Conservation (phyloP, 1,140 invertebrate species). For the Latrodectus geometricus region DNA sequence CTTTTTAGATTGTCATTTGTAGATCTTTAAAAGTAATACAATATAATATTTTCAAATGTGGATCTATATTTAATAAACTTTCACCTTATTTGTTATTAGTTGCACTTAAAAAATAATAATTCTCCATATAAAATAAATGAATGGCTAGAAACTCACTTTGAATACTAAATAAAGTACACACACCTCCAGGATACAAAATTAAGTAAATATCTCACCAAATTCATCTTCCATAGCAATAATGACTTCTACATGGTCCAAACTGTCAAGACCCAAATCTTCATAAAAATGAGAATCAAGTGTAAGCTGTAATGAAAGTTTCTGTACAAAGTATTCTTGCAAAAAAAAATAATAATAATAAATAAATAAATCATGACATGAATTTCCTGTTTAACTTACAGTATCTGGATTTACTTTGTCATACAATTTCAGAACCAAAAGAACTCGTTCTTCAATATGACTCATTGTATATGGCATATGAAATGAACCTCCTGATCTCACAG, state of each 20-base stretch:
- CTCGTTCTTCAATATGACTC: slow-evolving; percentile 85
- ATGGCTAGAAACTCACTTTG: neutral
- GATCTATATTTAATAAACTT: no score
- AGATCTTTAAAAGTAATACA: no score
- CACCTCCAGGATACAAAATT: neutral
- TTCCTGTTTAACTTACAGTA: slow-evolving; percentile 78
- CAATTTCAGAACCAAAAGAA: slow-evolving; percentile 91
- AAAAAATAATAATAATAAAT: slow-evolving; percentile 18
- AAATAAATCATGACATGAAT: slow-evolving; percentile 10
- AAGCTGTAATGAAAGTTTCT: slow-evolving; percentile 77
- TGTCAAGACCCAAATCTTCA: slow-evolving; percentile 96
- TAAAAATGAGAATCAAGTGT: slow-evolving; percentile 93
- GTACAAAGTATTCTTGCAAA: neutral
- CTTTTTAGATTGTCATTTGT: no score
- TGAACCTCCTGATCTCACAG: slow-evolving; percentile 20
- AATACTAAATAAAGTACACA: neutral
- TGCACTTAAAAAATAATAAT: neutral
- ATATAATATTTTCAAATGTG: no score
- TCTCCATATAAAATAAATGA: neutral
- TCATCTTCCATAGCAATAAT: slow-evolving; percentile 99
- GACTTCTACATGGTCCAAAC: slow-evolving; percentile 97
- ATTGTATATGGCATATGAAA: slow-evolving; percentile 77
- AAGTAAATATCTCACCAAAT: slow-evolving; percentile 87
- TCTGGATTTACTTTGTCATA: slow-evolving; percentile 95
- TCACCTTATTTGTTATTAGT: neutral